Percentiles rank a stretch among this genome's conserved stretches.
These are phyloP conservation scores for Procambarus clarkii DNA, from an alignment of 1,140 invertebrate species.

Conservation along the genomic window DNA sequence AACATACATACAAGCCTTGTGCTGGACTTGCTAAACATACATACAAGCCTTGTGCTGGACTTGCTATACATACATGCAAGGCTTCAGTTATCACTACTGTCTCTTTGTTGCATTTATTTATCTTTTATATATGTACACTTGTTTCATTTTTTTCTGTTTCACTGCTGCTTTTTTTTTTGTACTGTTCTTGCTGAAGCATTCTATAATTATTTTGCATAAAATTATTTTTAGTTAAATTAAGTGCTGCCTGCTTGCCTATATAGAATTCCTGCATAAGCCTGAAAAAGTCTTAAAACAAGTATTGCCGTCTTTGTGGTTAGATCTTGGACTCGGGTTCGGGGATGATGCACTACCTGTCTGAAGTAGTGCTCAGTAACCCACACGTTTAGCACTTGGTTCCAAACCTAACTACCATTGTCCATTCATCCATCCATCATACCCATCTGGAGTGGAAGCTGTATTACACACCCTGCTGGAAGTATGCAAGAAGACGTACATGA, in stretches of 20 bases:
- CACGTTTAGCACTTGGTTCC: too few species aligned
- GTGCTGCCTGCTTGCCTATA: not conserved
- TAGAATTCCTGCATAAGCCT: not conserved
- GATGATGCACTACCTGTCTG: not conserved
- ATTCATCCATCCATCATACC: too few species aligned
- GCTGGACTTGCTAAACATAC: too few species aligned
- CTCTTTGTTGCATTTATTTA: not conserved
- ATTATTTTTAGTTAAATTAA: not conserved
- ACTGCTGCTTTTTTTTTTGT: not conserved
- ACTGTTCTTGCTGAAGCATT: not conserved
- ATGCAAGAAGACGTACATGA: too few species aligned
- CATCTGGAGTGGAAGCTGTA: too few species aligned
- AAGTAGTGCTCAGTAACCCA: too few species aligned
- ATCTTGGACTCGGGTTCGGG: not conserved
- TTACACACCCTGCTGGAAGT: too few species aligned
- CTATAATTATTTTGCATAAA: not conserved
- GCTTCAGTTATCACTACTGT: not conserved
- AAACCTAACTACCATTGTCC: too few species aligned
- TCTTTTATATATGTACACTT: not conserved
- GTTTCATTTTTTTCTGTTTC: constrained; percentile 3
- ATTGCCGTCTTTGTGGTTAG: not conserved
- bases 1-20: too few species aligned
- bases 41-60: too few species aligned
- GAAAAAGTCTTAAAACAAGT: not conserved
- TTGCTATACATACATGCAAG: not conserved